Base-by-base conservation (phyloP, 2,113 vertebrate species). In the Bucco capensis region DNA sequence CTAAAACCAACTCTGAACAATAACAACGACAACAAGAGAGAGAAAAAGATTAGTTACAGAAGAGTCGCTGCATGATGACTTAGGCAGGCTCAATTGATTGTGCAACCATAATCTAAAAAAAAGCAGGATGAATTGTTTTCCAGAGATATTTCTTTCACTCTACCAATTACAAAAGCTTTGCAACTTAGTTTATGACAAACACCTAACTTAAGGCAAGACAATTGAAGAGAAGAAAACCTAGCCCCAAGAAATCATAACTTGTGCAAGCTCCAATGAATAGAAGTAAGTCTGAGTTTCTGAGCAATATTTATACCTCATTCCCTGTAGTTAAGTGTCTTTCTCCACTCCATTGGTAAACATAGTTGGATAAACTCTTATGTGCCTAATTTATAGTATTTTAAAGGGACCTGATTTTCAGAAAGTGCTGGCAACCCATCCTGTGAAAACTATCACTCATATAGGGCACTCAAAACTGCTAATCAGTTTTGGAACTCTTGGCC, bases 1-100 rank as follows among this genome's bases (percentile, higher is more conserved):
- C 40, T 47, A 37, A 92, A 94, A 72, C 40, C 70, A 82, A 37
- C 75, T 72, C 84, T 50, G 50, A 94, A 94, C 93, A 95, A 92
- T 91, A 82, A 76, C 90, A 86, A 73, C 69, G 83, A 64, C 4
- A 9, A 49, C 12, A 83, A 81, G 58, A 86, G 18, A 73, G 21
- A 81, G 58, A 82, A 61, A 86, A 82, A 72, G 61, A 92, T 66
- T 57, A 84, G 81, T 92, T 93, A 87, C 70, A 84, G 83, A 80
- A 73, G 33, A 88, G 60, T 81, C 74, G 28, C 21, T 28, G 28
- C 73, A 69, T 23, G 61, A 61, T 78, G 74, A 79, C 33, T 92
- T 73, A 69, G 40, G 44, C 65, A 64, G 86, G 53, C 50, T 89
- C 84, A 38, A 93, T 81, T 46, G 71, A 61, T 76, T 93, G 58